phyloP scores from a whole-genome alignment of 2,888 invertebrate genomes.

The Meiosimyza decipiens region DNA sequence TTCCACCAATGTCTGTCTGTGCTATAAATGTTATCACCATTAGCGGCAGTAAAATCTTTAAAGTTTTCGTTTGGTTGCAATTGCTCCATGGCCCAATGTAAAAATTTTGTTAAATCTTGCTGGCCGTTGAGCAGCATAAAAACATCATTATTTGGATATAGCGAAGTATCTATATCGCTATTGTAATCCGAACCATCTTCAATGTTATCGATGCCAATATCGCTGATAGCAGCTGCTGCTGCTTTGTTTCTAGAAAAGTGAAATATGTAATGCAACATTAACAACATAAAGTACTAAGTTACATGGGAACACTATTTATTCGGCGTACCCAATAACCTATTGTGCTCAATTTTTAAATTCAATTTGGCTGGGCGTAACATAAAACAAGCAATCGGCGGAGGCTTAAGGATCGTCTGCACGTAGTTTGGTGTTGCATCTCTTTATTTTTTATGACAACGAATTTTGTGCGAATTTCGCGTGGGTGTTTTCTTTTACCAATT shows the following conservation, averaged over 20 bases:
- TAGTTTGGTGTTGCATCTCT: conserved; percentile 17
- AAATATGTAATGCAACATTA: neutral
- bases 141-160: conserved; percentile 52
- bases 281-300: neutral
- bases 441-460: conserved; percentile 28
- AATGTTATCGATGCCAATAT: conserved; percentile 4
- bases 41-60: conserved; percentile 41
- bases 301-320: neutral
- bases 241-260: conserved; percentile 48
- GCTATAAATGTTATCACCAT: conserved; percentile 50
- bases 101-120: conserved; percentile 59
- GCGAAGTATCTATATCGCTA: neutral
- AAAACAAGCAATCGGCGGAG: neutral
- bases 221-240: conserved; percentile 41
- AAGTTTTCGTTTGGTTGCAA: conserved; percentile 52
- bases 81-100: conserved; percentile 60
- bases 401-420: conserved; percentile 49
- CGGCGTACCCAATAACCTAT: conserved; percentile 40
- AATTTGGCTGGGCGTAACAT: neutral
- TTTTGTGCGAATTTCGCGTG: conserved; percentile 50
- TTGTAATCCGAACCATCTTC: conserved; percentile 25
- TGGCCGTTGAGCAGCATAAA: conserved; percentile 58
- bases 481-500: conserved; percentile 39
- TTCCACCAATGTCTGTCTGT: conserved; percentile 60
- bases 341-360: conserved; percentile 37